Conservation (phyloP, 2,797 vertebrate species). For the Chromis chromis region DNA sequence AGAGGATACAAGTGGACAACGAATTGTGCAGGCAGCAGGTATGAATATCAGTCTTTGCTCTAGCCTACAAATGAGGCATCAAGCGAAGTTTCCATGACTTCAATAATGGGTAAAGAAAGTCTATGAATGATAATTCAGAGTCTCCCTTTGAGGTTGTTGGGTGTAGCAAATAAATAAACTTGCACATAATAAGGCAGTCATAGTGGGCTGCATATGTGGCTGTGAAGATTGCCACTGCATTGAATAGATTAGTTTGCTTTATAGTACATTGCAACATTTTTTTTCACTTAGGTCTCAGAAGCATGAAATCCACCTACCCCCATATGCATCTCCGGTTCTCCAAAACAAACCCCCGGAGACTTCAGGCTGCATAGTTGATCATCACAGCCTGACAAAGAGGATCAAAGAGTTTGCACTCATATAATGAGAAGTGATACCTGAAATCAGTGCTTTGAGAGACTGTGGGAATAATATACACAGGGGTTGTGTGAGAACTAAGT, state of each 20-base stretch:
- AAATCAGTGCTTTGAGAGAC: slow-evolving; percentile 68
- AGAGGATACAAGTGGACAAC: slow-evolving; percentile 92
- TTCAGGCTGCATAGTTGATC: slow-evolving; percentile 59
- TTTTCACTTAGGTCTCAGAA: slow-evolving; percentile 52
- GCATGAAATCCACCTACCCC: slow-evolving; percentile 60
- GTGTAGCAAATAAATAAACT: slow-evolving; percentile 55
- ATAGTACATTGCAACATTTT: slow-evolving; percentile 47
- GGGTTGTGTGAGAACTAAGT: slow-evolving; percentile 67
- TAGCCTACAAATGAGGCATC: slow-evolving; percentile 27
- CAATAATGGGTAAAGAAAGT: slow-evolving; percentile 41
- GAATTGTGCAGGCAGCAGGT: slow-evolving; percentile 92
- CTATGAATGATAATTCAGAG: slow-evolving; percentile 65
- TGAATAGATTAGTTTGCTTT: slow-evolving; percentile 62
- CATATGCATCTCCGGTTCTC: slow-evolving; percentile 63
- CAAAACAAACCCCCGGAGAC: slow-evolving; percentile 63
- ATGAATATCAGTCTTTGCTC: slow-evolving; percentile 26
- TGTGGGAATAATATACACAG: slow-evolving; percentile 65
- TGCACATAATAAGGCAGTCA: slow-evolving; percentile 41
- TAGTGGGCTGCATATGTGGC: slow-evolving; percentile 51
- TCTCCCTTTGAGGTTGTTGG: slow-evolving; percentile 48
- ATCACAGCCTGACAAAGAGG: slow-evolving; percentile 69
- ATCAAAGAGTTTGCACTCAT: slow-evolving; percentile 72
- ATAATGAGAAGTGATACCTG: slow-evolving; percentile 74
- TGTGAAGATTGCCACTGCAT: slow-evolving; percentile 64
- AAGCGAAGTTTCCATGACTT: slow-evolving; percentile 40